A percentile compares a stretch with the other conserved stretches of the same genome.
These are phyloP conservation scores for Tenebrosternarchus preto DNA, from an alignment of 2,113 vertebrate genomes.

Conservation along the genomic window DNA sequence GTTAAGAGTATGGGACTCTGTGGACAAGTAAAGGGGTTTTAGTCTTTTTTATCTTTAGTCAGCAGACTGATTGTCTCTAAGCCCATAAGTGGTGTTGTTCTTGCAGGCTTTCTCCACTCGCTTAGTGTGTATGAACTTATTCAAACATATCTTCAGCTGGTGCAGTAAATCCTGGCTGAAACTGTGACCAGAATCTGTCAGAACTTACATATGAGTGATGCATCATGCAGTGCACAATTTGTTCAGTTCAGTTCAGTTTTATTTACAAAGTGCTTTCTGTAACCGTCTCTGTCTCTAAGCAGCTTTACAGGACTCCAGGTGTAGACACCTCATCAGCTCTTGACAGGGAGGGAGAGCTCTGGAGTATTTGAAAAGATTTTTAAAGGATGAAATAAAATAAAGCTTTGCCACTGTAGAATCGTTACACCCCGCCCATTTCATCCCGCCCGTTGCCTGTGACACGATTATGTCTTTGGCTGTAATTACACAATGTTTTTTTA, in stretches of 20 bases:
- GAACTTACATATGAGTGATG: no score
- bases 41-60: background rate
- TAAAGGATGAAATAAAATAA: background rate
- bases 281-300: no score
- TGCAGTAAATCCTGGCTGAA: no score
- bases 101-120: background rate
- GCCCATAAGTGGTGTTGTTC: constrained; percentile 24
- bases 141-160: background rate
- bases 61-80: constrained; percentile 25
- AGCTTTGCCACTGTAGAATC: background rate
- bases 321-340: no score
- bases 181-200: no score
- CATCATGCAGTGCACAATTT: no score
- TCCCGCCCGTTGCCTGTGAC: background rate
- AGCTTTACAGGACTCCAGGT: no score
- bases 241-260: no score
- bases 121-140: constrained; percentile 7
- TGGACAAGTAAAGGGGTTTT: constrained; percentile 13
- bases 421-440: background rate
- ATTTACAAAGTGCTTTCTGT: no score
- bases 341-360: no score
- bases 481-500: constrained; percentile 63
- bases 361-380: no score
- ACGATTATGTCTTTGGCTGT: constrained; percentile 32
- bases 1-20: background rate